These are phyloP conservation scores for Entomobrya multifasciata DNA, from an alignment of 2,888 invertebrate species.

Conservation along the genomic window DNA sequence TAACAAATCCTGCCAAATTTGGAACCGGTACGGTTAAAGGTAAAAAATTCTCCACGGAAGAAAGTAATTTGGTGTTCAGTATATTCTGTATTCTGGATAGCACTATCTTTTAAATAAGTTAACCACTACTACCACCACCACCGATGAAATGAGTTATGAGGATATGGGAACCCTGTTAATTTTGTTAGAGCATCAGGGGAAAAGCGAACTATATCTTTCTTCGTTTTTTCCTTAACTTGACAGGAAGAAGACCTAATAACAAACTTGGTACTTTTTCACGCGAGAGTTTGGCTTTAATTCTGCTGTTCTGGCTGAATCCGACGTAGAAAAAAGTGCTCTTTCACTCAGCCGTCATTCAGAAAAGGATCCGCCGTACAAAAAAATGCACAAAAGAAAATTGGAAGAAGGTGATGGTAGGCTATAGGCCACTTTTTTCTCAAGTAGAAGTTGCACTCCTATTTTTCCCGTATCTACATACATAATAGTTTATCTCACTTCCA, in stretches of 20 bases:
- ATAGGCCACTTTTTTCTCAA: background rate
- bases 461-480: background rate
- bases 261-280: slow-evolving; percentile 7
- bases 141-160: slow-evolving; percentile 12
- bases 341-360: slow-evolving; percentile 23
- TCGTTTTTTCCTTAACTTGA: background rate
- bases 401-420: background rate
- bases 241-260: background rate
- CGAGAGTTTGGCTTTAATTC: background rate
- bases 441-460: background rate
- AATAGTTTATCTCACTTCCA: background rate
- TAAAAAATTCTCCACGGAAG: no score
- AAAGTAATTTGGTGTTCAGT: background rate
- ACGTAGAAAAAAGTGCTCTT: slow-evolving; percentile 4
- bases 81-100: background rate
- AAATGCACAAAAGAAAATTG: slow-evolving; percentile 12
- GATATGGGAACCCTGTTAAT: background rate
- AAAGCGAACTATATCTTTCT: background rate
- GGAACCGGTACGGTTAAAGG: no score
- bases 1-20: background rate
- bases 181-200: background rate
- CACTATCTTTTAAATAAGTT: background rate
- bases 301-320: background rate
- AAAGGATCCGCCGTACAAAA: background rate
- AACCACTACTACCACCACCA: background rate